Conservation (phyloP, 2,888 invertebrate genomes). For the Zelleria hepariella region DNA sequence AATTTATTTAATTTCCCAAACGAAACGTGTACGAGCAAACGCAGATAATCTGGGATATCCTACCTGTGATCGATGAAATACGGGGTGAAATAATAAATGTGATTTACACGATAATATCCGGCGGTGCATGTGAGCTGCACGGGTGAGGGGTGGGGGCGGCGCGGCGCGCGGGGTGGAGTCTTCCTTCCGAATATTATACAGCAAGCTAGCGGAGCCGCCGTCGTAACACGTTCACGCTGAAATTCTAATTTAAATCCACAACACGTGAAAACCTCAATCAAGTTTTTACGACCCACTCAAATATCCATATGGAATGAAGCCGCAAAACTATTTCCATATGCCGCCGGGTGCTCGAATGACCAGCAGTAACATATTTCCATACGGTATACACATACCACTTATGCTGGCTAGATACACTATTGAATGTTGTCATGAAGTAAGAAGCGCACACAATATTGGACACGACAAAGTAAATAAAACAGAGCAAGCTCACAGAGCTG, state of each 20-base stretch:
- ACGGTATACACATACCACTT: background rate
- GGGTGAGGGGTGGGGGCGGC: slow-evolving; percentile 14
- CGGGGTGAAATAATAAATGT: slow-evolving; percentile 55
- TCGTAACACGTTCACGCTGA: slow-evolving; percentile 16
- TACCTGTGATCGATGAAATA: slow-evolving; percentile 21
- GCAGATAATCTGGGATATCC: background rate
- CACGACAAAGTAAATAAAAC: slow-evolving; percentile 28
- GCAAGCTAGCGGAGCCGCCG: slow-evolving; percentile 6
- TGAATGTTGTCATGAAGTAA: background rate
- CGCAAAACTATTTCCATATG: slow-evolving; percentile 1
- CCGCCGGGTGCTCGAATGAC: background rate
- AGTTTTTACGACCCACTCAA: slow-evolving; percentile 26
- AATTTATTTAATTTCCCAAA: background rate
- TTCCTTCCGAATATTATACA: slow-evolving; percentile 30
- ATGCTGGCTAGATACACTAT: background rate
- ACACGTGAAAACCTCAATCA: slow-evolving; percentile 27
- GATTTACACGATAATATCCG: slow-evolving; percentile 62
- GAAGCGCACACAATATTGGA: background rate
- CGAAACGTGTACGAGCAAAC: background rate
- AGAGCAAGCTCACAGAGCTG: slow-evolving; percentile 27
- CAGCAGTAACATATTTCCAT: background rate
- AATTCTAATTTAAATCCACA: slow-evolving; percentile 37
- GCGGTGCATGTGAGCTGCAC: slow-evolving; percentile 52
- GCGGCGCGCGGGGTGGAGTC: slow-evolving; percentile 20
- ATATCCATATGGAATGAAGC: slow-evolving; percentile 13